These are phyloP conservation scores for Geococcyx californianus DNA, from an alignment of 2,113 vertebrate species.

Conservation along the genomic window DNA sequence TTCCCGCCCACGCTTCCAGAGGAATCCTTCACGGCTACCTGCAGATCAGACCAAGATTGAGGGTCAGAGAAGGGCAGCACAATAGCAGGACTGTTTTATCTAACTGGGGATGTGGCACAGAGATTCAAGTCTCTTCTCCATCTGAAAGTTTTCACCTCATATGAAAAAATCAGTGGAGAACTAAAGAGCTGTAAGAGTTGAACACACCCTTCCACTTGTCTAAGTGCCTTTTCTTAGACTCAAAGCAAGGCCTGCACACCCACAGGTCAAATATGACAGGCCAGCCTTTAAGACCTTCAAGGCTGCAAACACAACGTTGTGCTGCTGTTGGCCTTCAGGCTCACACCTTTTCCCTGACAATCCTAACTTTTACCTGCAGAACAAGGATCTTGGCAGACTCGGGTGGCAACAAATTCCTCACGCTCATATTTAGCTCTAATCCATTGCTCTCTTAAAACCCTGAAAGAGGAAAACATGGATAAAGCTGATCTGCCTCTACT, in stretches of 20 bases:
- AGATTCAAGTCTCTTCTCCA: not conserved
- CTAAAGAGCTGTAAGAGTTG: not conserved
- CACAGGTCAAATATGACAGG: not conserved
- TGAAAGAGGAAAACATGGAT: constrained; percentile 63
- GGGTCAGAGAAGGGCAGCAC: not conserved
- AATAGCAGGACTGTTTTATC: not conserved
- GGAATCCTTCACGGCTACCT: constrained; percentile 90
- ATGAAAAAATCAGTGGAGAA: not conserved
- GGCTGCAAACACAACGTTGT: not conserved
- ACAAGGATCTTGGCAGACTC: constrained; percentile 70
- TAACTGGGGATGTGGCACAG: not conserved
- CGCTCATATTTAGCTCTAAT: constrained; percentile 93
- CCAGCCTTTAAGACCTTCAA: not conserved
- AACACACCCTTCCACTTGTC: not conserved
- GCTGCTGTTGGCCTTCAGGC: not conserved
- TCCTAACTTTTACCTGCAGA: constrained; percentile 79
- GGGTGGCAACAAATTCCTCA: constrained; percentile 83
- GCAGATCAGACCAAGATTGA: not conserved
- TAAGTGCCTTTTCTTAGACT: not conserved
- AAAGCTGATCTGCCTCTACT: not conserved
- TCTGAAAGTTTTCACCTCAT: not conserved
- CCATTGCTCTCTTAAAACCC: constrained; percentile 90
- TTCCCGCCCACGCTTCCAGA: constrained; percentile 91
- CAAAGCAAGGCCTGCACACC: not conserved
- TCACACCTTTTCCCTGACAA: not conserved